Evolutionary conservation across 2,797 vertebrate genomes (phyloP), one percentile per base, ranked within the genome.

Genomic region (Arremon brunneinucha): DNA sequence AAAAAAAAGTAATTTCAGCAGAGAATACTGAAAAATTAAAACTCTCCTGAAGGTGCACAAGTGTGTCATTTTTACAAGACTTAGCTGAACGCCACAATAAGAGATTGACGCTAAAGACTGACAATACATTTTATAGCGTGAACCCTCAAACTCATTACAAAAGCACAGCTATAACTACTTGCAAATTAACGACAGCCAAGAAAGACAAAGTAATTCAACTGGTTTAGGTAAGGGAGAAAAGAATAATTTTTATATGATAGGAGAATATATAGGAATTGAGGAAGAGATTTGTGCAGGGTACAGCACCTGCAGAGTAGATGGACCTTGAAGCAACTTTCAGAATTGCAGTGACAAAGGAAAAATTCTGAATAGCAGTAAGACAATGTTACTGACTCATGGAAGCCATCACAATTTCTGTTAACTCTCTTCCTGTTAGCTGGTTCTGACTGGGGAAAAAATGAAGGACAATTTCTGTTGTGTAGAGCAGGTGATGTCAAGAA

Each of bases 1-100:
- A 22, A 79, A 95, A 85, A 47, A 90, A 64, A 53, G 67, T 46
- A 85, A 91, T 95, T 95, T 93, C 90, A 91, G 64, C 50, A 71
- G 90, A 94, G 63, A 94, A 39, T 53, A 71, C 65, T 44, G 87
- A 79, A 82, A 96, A 93, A 87, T 82, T 67, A 92, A 87, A 89
- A 52, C 80, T 56, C 55, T 89, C 17, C 49, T 74, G 37, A 87
- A 94, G 69, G 65, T 62, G 78, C 71, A 82, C 56, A 81, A 77
- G 67, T 64, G 70, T 86, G 55, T 35, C 10, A 68, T 83, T 88
- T 83, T 70, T 49, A 53, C 39, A 80, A 89, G 83, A 63, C 75
- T 85, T 87, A 87, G 87, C 27, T 2, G 8, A 92, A 59, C 0
- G 0, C 30, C 81, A 86, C 60, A 77, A 22, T 60, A 74, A 69